Base-by-base conservation (phyloP, 2,888 invertebrate species). In the Gastrophysa polygoni region DNA sequence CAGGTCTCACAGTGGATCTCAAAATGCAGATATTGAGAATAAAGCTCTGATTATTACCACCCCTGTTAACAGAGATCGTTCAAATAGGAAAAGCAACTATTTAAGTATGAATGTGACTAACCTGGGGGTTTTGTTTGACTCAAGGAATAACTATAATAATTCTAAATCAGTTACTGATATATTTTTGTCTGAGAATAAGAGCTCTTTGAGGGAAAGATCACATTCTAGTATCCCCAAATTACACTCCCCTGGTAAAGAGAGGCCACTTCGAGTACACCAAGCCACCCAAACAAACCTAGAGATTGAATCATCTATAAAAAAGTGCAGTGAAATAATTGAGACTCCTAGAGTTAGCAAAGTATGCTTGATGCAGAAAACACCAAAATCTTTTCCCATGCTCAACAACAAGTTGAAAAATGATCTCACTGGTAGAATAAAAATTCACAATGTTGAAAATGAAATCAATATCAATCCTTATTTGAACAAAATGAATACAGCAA, bases 101-200 rank as follows among this genome's bases (percentile, higher is more conserved):
- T 54, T 46, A 24, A 69, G 62, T 32, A 46, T 69, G 32, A 72
- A 72, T 54, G 70, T 74, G n/a, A 75, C 75, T 7, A 74, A 75
- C 61, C 64, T 75, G 56, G 73, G 73, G 58, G 61, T 70, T 21
- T 57, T 74, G 21, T 74, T 74, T 59, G 70, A 75, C 32, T 70
- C 70, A 16, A 70, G 70, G 43, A 58, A 58, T 48, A 63, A 66
- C 46, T 63, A 64, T 14, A 63, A 66, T 20, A 54, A 44, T 56
- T 48, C 55, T 10, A 55, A 57, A n/a, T 52, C 56, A 24, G 65
- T 24, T 44, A 62, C 58, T 54, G 59, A 67, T 38, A 54, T 63
- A 11, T 60, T 46, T 57, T 46, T 67, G 34, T 55, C 21, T 24
- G 56, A 56, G 44, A 38, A 28, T 8, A 57, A 57, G 24, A 47